These are phyloP conservation scores for Leptinotarsa haldemani DNA, from an alignment of 2,888 invertebrate genomes.

Conservation along the genomic window DNA sequence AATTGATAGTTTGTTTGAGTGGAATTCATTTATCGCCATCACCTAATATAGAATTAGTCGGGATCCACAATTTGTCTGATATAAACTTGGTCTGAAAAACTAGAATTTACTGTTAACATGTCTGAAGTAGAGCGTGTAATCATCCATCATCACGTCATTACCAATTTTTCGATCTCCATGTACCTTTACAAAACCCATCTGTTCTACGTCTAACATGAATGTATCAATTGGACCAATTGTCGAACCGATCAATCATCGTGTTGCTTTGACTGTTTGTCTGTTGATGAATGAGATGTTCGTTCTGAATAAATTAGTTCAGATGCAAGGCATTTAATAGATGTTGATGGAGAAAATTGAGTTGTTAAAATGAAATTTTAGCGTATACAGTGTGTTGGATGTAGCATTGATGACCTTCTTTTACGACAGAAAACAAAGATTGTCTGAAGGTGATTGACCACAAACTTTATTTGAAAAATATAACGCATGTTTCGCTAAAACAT, in stretches of 20 bases:
- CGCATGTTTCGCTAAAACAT: too few relatives aligned
- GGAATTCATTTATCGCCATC: too few relatives aligned
- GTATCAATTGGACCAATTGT: slow-evolving; percentile 33
- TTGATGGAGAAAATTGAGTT: slow-evolving; percentile 24
- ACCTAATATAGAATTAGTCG: not conserved
- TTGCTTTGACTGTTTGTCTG: slow-evolving; percentile 17
- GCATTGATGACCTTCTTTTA: too few relatives aligned
- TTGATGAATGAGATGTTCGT: slow-evolving; percentile 36
- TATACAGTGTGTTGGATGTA: not conserved
- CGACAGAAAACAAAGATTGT: too few relatives aligned
- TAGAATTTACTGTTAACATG: not conserved
- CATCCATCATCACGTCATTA: not conserved
- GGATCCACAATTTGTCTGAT: too few relatives aligned
- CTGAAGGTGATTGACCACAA: too few relatives aligned
- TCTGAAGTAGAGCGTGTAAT: not conserved
- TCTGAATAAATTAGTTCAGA: slow-evolving; percentile 39
- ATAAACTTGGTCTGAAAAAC: too few relatives aligned
- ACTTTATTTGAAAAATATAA: too few relatives aligned
- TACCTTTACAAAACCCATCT: not conserved
- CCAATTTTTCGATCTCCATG: not conserved
- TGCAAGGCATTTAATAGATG: slow-evolving; percentile 23
- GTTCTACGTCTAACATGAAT: slow-evolving; percentile 5
- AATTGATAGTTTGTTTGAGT: too few relatives aligned
- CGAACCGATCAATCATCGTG: slow-evolving; percentile 34
- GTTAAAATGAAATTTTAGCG: slow-evolving; percentile 19